These are phyloP conservation scores for Mormyrus hasselquistii DNA, from an alignment of 2,797 vertebrate genomes.

Conservation along the genomic window DNA sequence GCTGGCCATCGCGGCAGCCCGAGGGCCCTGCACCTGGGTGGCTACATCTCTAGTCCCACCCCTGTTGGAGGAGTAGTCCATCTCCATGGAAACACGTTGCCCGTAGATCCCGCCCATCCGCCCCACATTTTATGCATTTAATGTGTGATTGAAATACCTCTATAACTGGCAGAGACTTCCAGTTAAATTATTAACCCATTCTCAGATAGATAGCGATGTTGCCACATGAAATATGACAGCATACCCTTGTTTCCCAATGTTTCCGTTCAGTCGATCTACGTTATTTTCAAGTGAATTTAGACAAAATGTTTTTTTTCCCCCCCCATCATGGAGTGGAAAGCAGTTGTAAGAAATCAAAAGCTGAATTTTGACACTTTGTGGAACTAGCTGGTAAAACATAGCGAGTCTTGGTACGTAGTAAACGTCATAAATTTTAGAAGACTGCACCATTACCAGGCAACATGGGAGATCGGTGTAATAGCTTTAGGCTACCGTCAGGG, in stretches of 20 bases:
- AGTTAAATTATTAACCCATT: background rate
- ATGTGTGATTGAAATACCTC: constrained; percentile 13
- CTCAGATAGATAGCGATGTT: background rate
- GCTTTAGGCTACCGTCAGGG: background rate
- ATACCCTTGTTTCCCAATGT: background rate
- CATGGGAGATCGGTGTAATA: background rate
- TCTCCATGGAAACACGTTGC: background rate
- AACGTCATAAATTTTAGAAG: background rate
- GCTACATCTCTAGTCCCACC: background rate
- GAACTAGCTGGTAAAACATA: background rate
- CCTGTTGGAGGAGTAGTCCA: background rate
- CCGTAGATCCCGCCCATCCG: constrained; percentile 27
- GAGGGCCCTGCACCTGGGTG: background rate
- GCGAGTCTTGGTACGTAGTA: background rate
- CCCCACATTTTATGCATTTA: constrained; percentile 28
- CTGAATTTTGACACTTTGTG: background rate
- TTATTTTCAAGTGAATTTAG: background rate
- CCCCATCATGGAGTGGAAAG: background rate
- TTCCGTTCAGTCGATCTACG: background rate
- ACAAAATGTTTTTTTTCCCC: background rate
- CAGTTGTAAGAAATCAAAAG: background rate
- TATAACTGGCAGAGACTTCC: background rate
- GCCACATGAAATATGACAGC: background rate
- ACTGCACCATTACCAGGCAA: background rate
- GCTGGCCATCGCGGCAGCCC: background rate